Evolutionary conservation across 2,113 vertebrate species (phyloP).

Genomic region (Neogobius melanostomus): DNA sequence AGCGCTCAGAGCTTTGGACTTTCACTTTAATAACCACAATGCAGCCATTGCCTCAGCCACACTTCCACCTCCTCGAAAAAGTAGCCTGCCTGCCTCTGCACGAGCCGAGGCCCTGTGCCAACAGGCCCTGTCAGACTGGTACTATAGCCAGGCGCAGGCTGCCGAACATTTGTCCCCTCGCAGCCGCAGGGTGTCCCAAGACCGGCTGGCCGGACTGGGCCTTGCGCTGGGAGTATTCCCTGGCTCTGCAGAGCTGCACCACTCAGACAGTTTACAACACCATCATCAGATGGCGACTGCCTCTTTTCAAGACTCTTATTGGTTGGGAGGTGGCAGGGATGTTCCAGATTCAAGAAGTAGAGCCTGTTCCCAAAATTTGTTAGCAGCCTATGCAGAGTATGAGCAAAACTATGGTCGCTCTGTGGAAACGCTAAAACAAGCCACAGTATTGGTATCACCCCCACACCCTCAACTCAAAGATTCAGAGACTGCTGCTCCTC

Average conservation of each 20-base stretch:
- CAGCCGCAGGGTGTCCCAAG: slow-evolving; percentile 85
- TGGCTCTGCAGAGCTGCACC: slow-evolving; percentile 17
- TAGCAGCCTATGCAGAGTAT: slow-evolving; percentile 75
- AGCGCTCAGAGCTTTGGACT: slow-evolving; percentile 68
- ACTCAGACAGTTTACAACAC: slow-evolving; percentile 80
- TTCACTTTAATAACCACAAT: slow-evolving; percentile 76
- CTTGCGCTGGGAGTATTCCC: slow-evolving; percentile 34
- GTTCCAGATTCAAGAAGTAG: slow-evolving; percentile 48
- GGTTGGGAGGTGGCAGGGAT: slow-evolving; percentile 43
- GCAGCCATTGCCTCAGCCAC: slow-evolving; percentile 78
- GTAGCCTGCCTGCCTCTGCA: slow-evolving; percentile 37
- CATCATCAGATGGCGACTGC: slow-evolving; percentile 67
- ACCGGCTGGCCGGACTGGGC: slow-evolving; percentile 75
- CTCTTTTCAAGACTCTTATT: slow-evolving; percentile 51
- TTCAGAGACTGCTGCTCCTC: slow-evolving; percentile 9
- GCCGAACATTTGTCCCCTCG: slow-evolving; percentile 78
- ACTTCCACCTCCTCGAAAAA: slow-evolving; percentile 54
- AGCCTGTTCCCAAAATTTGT: slow-evolving; percentile 82
- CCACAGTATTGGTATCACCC: slow-evolving; percentile 71
- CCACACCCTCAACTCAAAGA: slow-evolving; percentile 35
- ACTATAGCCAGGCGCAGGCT: slow-evolving; percentile 81
- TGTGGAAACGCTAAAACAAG: slow-evolving; percentile 81
- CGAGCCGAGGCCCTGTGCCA: slow-evolving; percentile 74
- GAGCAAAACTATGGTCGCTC: slow-evolving; percentile 79
- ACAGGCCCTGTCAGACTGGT: slow-evolving; percentile 89